A percentile compares a stretch with the other conserved stretches of the same genome.
These are phyloP conservation scores for Pionites leucogaster DNA, from an alignment of 2,113 vertebrate species.

Conservation along the genomic window DNA sequence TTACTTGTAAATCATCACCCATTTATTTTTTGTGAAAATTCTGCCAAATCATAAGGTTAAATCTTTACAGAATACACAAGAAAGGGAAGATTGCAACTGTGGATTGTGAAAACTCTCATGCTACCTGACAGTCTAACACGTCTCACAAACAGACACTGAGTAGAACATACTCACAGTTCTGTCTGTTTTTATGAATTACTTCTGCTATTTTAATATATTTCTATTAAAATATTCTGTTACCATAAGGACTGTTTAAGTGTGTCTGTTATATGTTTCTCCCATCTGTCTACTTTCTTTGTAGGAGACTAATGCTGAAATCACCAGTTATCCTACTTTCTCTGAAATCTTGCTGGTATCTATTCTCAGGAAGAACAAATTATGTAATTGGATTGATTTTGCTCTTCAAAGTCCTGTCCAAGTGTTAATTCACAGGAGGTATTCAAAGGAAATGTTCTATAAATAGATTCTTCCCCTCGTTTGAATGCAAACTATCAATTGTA, in stretches of 20 bases:
- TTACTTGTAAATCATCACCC: neutral
- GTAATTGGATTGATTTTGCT: neutral
- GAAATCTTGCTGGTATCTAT: neutral
- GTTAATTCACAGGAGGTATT: neutral
- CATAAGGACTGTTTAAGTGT: neutral
- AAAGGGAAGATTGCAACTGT: neutral
- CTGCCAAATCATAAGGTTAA: neutral
- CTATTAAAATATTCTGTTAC: neutral
- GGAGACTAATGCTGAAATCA: neutral
- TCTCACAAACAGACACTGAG: neutral
- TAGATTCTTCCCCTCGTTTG: neutral
- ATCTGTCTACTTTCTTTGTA: neutral
- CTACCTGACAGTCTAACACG: neutral
- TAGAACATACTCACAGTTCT: neutral
- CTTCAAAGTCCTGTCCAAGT: neutral
- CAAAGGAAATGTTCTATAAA: neutral
- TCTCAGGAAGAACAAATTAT: neutral
- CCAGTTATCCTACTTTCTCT: neutral
- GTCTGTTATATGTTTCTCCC: neutral
- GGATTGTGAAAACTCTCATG: fast-evolving
- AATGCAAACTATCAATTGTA: neutral
- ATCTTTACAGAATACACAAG: neutral
- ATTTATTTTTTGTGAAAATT: neutral
- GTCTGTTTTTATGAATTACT: neutral
- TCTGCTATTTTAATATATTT: neutral